Evolutionary conservation across 2,113 vertebrate genomes (phyloP), one percentile per base, ranked within the genome.

Genomic region (Phylloscopus whistleri): DNA sequence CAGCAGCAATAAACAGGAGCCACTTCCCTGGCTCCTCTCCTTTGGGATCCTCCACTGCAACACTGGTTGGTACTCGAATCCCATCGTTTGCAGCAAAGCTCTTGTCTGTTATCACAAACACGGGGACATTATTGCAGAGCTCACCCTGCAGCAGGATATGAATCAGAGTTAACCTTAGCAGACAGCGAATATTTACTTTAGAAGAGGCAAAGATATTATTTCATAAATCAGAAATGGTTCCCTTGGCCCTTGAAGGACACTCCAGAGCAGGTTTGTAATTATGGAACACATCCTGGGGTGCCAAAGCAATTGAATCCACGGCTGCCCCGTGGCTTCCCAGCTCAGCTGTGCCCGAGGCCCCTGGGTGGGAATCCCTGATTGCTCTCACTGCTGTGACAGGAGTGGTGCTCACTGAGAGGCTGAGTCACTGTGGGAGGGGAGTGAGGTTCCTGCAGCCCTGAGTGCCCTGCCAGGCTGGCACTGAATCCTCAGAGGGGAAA

Each of bases 211-310:
- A 95, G 82, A 96, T 96, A 97, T 97, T 97, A 97, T 98, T 97
- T 91, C 96, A 97, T 97, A 97, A 97, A 97, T 96, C 97, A 97
- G 73, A 89, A 72, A 96, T 89, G 46, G 73, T 56, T 97, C 96
- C 94, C 96, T 75, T 67, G 90, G 93, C 70, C 90, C 82, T 91
- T 82, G 92, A 87, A 97, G 80, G 93, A 93, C 41, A 28, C 78
- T 95, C 72, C 69, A 77, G 87, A 86, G 74, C 76, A 56, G 66
- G 18, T 7, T 69, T 4, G 92, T 93, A 94, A 94, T 91, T 94
- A 66, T 43, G 11, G 59, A 52, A 72, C 37, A n/a, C 73, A 69
- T 52, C 20, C 1, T 43, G 6, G 74, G 77, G 35, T 60, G 68
- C 60, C 72, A 82, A 62, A 55, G 31, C 53, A 27, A 53, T 35